Conservation (phyloP, 2,113 vertebrate genomes). For the Cichladusa arquata region DNA sequence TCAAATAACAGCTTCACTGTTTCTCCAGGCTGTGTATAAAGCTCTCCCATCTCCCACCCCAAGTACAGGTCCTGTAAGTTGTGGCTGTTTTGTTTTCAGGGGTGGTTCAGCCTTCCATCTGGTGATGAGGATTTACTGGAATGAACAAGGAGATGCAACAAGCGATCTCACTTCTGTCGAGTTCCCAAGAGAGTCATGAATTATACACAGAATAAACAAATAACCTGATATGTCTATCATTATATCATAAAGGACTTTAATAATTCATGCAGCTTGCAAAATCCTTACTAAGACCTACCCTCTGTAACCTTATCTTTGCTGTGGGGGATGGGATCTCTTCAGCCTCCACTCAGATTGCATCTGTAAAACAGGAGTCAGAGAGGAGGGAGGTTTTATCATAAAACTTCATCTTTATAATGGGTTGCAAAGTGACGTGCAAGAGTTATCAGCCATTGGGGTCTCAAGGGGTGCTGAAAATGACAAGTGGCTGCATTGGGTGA, state of each 20-base stretch:
- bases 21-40: neutral
- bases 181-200: slow-evolving; percentile 69
- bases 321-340: slow-evolving; percentile 6
- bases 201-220: slow-evolving; percentile 76
- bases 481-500: neutral
- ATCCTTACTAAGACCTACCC: slow-evolving; percentile 50
- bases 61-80: neutral
- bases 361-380: neutral
- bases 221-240: slow-evolving; percentile 66
- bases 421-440: neutral
- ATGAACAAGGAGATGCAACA: slow-evolving; percentile 36
- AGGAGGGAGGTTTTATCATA: slow-evolving; percentile 11
- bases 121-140: slow-evolving; percentile 60
- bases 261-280: slow-evolving; percentile 73
- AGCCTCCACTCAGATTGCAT: neutral
- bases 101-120: neutral
- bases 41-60: neutral
- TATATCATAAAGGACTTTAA: slow-evolving; percentile 75
- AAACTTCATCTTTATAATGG: slow-evolving; percentile 27
- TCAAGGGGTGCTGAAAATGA: slow-evolving; percentile 18
- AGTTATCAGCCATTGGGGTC: slow-evolving; percentile 29
- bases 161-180: neutral
- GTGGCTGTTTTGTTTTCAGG: neutral
- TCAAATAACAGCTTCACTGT: neutral
- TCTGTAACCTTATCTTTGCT: neutral